A percentile compares a stretch with the other conserved stretches of the same genome.
Conservation (phyloP, 64 coral and sea anemone species). For the Pocillopora damicornis region DNA sequence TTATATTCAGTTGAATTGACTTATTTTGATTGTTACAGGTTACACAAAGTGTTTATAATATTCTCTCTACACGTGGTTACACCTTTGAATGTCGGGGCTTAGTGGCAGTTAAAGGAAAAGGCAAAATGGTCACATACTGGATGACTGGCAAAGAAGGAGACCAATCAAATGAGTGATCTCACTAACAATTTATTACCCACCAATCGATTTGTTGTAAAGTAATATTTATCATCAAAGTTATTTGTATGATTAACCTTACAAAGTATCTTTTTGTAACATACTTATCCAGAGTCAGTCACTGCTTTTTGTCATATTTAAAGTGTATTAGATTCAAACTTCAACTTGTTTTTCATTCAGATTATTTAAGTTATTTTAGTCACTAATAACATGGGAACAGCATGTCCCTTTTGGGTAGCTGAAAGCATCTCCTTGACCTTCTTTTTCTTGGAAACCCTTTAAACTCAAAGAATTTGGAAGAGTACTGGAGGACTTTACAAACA, state of each 20-base stretch:
- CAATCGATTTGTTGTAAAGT: not conserved
- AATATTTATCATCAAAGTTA: conserved; percentile 23
- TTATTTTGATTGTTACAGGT: conserved; percentile 37
- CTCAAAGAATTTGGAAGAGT: no score
- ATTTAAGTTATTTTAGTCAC: no score
- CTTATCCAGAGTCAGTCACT: not conserved
- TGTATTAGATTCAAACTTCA: no score
- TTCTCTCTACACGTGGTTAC: conserved; percentile 93
- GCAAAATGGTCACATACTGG: conserved; percentile 97
- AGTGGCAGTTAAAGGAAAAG: conserved; percentile 97
- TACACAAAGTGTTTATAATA: conserved; percentile 92
- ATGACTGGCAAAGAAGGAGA: conserved; percentile 94
- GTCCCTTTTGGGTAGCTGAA: no score
- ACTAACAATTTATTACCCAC: not conserved
- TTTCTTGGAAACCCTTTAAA: no score
- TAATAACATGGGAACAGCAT: no score
- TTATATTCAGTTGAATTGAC: not conserved
- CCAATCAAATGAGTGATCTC: not conserved
- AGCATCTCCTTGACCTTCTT: no score
- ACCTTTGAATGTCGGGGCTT: conserved; percentile 97
- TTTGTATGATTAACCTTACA: not conserved
- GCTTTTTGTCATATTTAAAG: no score
- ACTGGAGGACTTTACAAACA: no score
- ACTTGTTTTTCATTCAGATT: no score
- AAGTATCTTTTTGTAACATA: not conserved